Evolutionary conservation across 2,888 invertebrate species (phyloP).

Genomic region (Agrypnus murinus): DNA sequence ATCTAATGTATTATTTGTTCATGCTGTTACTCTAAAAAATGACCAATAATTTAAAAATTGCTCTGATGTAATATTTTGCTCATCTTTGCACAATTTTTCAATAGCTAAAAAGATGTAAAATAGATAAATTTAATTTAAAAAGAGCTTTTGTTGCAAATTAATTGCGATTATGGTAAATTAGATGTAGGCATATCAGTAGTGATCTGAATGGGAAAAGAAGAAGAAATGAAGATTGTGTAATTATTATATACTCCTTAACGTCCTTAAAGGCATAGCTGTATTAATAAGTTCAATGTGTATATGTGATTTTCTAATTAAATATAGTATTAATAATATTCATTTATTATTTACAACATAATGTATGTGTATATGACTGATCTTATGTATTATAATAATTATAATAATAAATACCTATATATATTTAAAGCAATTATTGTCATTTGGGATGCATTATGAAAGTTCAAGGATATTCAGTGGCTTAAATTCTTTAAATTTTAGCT

Average conservation of each 20-base stretch:
- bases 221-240: constrained; percentile 5
- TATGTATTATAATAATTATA: constrained; percentile 59
- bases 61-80: constrained; percentile 18
- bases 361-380: constrained; percentile 68
- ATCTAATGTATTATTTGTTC: too few species aligned
- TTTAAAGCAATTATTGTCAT: too few species aligned
- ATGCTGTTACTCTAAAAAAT: too few species aligned
- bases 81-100: constrained; percentile 47
- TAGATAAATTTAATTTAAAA: too few species aligned
- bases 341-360: constrained; percentile 54
- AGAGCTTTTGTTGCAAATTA: too few species aligned
- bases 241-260: constrained; percentile 26
- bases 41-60: neutral
- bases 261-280: constrained; percentile 50
- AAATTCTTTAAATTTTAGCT: too few species aligned
- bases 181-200: constrained; percentile 40
- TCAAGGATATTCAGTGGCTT: too few species aligned
- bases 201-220: constrained; percentile 33
- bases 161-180: constrained; percentile 5
- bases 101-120: constrained; percentile 18
- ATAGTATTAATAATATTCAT: constrained; percentile 50
- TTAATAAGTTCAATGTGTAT: constrained; percentile 31
- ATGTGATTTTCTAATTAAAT: constrained; percentile 44
- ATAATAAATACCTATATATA: constrained; percentile 40
- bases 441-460: too few species aligned